Evolutionary conservation across 2,113 vertebrate genomes (phyloP).

Genomic region (Channa maculata): DNA sequence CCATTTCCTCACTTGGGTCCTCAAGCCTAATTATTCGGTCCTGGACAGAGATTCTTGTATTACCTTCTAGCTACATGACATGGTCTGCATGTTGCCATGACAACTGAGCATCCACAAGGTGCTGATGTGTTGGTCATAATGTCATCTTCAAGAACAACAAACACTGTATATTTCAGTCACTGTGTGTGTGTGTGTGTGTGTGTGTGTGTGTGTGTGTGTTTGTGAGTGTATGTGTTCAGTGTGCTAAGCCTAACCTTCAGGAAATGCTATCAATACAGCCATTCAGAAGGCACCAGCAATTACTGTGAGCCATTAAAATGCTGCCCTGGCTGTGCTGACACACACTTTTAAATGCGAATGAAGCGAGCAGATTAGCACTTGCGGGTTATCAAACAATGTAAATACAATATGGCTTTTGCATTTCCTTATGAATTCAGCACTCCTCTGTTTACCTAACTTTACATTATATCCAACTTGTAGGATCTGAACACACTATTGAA

Average conservation of each 20-base stretch:
- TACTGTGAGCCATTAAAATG: constrained; percentile 18
- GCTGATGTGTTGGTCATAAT: background rate
- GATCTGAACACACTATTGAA: no score
- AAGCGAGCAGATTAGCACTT: no score
- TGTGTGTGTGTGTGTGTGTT: background rate
- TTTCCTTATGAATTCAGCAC: no score
- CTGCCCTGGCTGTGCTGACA: background rate
- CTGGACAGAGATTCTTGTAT: no score
- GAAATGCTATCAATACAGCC: constrained; percentile 12
- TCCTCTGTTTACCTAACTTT: no score
- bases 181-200: constrained; percentile 1
- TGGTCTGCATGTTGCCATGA: no score
- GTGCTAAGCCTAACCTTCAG: constrained; percentile 3
- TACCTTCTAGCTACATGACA: no score
- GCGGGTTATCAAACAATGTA: background rate
- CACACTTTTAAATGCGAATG: background rate
- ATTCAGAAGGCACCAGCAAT: constrained; percentile 6
- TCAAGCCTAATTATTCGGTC: no score
- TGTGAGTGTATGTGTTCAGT: background rate
- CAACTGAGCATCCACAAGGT: no score
- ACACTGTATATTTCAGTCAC: background rate
- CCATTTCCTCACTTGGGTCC: no score
- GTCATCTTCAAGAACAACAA: background rate
- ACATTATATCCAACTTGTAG: no score
- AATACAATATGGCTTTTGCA: no score